Conservation (phyloP, 2,888 invertebrate species). For the Incurvaria masculella region DNA sequence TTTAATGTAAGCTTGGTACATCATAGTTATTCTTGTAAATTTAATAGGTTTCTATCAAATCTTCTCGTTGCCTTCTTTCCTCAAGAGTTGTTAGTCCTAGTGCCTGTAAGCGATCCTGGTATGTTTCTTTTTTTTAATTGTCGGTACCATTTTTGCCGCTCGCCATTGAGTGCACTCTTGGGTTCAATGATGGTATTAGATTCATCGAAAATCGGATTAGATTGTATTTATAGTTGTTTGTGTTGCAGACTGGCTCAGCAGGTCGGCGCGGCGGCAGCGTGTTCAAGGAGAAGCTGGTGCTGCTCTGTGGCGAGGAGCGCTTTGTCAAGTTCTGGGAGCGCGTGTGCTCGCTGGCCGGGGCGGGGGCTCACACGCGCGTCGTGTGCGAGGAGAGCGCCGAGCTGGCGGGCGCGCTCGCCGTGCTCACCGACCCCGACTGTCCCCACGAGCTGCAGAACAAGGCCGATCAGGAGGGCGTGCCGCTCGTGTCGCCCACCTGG, state of each 20-base stretch:
- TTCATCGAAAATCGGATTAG: no score
- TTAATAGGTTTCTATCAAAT: no score
- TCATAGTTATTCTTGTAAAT: no score
- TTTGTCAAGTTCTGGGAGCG: conserved; percentile 61
- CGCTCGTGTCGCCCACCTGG: conserved; percentile 67
- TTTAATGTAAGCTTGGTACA: no score
- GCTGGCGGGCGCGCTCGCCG: conserved; percentile 41
- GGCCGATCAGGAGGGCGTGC: conserved; percentile 57
- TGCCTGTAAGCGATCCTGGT: no score
- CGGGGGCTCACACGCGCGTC: conserved; percentile 35
- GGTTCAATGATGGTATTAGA: no score
- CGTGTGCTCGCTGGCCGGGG: conserved; percentile 57
- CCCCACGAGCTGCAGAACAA: conserved; percentile 49
- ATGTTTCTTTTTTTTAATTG: no score
- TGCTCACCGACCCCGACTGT: conserved; percentile 63
- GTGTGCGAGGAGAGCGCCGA: conserved; percentile 48
- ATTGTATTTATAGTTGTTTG: no score
- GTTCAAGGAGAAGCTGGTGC: conserved; percentile 47
- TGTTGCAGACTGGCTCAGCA: conserved; percentile 17
- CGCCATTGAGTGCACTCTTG: no score
- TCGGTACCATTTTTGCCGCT: no score
- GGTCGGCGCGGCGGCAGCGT: conserved; percentile 34
- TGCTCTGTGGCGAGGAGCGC: conserved; percentile 49
- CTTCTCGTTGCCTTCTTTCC: no score
- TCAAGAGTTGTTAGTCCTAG: no score